Base-by-base conservation (phyloP, 2,113 vertebrate species). In the Cyanoderma ruficeps region DNA sequence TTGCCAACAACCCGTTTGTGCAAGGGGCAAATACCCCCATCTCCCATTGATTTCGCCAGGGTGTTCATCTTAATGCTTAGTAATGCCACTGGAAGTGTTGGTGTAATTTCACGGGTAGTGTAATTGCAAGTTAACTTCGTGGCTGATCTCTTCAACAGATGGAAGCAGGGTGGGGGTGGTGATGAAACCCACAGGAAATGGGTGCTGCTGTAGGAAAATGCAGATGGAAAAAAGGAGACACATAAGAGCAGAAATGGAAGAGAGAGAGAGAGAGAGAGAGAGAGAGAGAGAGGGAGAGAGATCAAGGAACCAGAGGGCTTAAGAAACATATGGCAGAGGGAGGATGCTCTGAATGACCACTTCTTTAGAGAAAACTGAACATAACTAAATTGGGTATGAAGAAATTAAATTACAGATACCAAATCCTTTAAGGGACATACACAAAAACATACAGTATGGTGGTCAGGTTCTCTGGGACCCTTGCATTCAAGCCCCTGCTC, bases 111-210 rank as follows among this genome's bases (percentile, higher is more conserved):
- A 82, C 49, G 64, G 95, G 70, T 68, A 91, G 95, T 80, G 89
- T 96, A 89, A 96, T 89, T 84, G 81, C 93, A 84, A 95, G 89
- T 93, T 95, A 96, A 94, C 89, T 96, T 95, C 2, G 31, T 76
- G 75, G 96, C 89, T 96, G 94, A 96, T 96, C 94, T 97, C 95
- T 96, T 93, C 94, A 96, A 96, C 96, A 97, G 96, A 97, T 96
- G 94, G 95, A 96, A 94, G 95, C 77, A 76, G 90, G 94, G 64
- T 97, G 96, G 96, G 76, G 94, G 96, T 96, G 96, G 95, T 94
- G 89, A 96, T 96, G 94, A 96, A 96, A 94, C 95, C 95, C 96
- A 97, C 96, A 95, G 95, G 96, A 96, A 95, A 95, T 94, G 97
- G 97, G 95, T 97, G 91, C 94, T 94, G 93, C 92, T 95, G 89